Conservation (phyloP, 2,888 invertebrate species). For the Apomyelois bistriatella region DNA sequence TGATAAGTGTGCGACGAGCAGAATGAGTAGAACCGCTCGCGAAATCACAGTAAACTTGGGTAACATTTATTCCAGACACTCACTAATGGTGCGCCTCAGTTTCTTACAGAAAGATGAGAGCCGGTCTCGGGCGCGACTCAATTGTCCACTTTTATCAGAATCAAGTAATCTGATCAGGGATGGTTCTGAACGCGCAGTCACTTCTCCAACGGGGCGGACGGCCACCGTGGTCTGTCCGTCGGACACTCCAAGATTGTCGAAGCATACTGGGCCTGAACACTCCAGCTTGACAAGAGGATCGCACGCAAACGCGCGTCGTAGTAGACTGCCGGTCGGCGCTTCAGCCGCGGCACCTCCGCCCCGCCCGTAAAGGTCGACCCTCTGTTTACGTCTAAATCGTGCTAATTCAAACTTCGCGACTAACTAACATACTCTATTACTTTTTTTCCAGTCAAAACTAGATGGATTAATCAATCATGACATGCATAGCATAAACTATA, state of each 20-base stretch:
- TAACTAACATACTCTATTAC: conserved; percentile 23
- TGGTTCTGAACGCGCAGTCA: conserved; percentile 65
- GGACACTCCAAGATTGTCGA: conserved; percentile 73
- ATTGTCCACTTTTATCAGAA: conserved; percentile 62
- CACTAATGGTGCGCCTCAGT: conserved; percentile 74
- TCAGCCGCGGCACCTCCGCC: conserved; percentile 38
- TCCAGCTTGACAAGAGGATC: conserved; percentile 71
- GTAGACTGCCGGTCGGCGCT: conserved; percentile 58
- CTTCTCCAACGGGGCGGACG: conserved; percentile 63
- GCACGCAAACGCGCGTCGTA: conserved; percentile 69
- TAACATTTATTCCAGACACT: conserved; percentile 40
- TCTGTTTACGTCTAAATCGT: conserved; percentile 41
- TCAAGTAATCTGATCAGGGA: conserved; percentile 67
- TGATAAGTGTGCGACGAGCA: conserved; percentile 34
- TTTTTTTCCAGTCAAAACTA: not conserved
- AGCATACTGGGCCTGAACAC: conserved; percentile 73
- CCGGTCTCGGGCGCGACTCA: conserved; percentile 69
- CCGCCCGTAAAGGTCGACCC: conserved; percentile 46
- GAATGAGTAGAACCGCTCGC: conserved; percentile 19
- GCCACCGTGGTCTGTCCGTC: conserved; percentile 52
- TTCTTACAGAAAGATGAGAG: conserved; percentile 73
- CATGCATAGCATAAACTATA: not conserved
- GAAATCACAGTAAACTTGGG: conserved; percentile 11
- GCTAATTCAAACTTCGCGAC: conserved; percentile 60
- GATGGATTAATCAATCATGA: not conserved